Conservation (phyloP, 2,888 invertebrate genomes). For the Zele albiditarsus region DNA sequence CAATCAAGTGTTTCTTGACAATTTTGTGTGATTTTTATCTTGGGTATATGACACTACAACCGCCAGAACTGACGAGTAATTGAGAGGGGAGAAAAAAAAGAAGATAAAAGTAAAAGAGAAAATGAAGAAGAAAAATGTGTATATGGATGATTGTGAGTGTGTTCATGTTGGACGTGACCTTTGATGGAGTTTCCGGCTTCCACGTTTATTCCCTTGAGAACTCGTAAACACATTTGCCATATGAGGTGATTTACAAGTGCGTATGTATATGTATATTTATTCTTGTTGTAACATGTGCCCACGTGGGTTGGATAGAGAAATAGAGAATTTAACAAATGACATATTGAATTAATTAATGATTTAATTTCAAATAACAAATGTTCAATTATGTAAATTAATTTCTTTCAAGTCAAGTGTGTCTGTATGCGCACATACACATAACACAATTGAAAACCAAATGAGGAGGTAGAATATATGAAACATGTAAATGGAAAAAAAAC, state of each 20-base stretch:
- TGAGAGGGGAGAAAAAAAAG: conserved; percentile 18
- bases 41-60: background rate
- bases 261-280: background rate
- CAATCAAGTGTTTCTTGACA: background rate
- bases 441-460: too few relatives aligned
- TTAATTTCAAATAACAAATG: background rate
- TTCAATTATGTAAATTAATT: background rate
- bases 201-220: conserved; percentile 3
- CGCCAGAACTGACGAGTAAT: background rate
- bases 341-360: background rate
- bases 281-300: background rate
- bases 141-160: conserved; percentile 3
- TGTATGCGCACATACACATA: too few relatives aligned
- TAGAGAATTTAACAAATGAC: background rate
- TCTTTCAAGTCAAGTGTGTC: background rate
- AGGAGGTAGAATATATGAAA: too few relatives aligned
- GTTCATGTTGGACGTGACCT: conserved; percentile 5
- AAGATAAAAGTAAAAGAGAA: background rate
- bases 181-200: conserved; percentile 16
- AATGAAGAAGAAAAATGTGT: background rate
- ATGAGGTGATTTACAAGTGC: background rate
- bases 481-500: too few relatives aligned
- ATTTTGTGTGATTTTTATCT: conserved; percentile 1
- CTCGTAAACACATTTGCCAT: background rate
- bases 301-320: background rate